phyloP scores from a whole-genome alignment of 2,888 invertebrate genomes.

The Latrodectus elegans region DNA sequence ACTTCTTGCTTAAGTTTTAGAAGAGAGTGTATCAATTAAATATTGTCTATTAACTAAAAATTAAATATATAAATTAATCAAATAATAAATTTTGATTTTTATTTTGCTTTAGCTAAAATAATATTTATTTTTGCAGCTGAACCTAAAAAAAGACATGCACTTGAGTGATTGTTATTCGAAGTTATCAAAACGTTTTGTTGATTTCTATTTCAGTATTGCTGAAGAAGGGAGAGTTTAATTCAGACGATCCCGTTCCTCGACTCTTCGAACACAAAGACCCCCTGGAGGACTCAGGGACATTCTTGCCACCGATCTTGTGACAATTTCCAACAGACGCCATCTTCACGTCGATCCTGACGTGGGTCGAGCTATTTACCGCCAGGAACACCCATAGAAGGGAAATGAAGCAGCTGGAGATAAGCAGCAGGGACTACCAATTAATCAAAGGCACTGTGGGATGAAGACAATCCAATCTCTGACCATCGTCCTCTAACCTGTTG shows the following conservation, averaged over 20 bases:
- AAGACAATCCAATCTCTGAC: neutral
- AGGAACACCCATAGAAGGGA: neutral
- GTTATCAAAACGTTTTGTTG: neutral
- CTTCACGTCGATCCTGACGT: conserved; percentile 8
- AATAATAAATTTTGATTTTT: too few species aligned
- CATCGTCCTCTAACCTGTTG: neutral
- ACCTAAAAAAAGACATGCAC: too few species aligned
- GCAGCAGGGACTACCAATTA: too few species aligned
- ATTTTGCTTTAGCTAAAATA: too few species aligned
- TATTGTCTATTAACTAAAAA: too few species aligned
- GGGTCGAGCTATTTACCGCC: conserved; percentile 4
- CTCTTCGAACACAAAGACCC: conserved; percentile 71
- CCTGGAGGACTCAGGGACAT: conserved; percentile 81
- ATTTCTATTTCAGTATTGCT: conserved; percentile 52
- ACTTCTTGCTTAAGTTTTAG: too few species aligned
- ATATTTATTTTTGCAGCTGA: too few species aligned
- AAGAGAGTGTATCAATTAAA: too few species aligned
- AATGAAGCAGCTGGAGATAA: neutral
- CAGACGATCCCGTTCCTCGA: conserved; percentile 59
- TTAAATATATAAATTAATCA: too few species aligned
- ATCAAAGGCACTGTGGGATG: neutral
- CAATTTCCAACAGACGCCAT: conserved; percentile 21
- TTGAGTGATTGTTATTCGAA: too few species aligned
- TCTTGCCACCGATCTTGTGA: conserved; percentile 81
- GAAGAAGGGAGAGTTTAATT: conserved; percentile 57